Evolutionary conservation across 2,888 invertebrate genomes (phyloP).

Genomic region (Hymenopus coronatus): DNA sequence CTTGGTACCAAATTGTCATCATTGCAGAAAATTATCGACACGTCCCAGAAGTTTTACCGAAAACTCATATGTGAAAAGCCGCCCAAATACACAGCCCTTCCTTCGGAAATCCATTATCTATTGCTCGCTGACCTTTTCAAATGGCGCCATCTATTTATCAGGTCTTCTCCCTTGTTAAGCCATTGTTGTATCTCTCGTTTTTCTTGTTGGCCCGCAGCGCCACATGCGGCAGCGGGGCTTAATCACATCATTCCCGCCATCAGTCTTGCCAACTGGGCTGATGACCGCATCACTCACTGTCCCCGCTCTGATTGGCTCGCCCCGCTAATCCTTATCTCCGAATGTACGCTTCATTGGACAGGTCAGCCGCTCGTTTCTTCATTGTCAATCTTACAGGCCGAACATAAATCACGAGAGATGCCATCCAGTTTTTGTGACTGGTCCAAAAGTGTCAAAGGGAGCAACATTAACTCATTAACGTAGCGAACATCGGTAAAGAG

Average conservation of each 20-base stretch:
- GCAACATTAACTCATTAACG: neutral
- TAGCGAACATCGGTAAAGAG: neutral
- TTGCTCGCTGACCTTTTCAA: neutral
- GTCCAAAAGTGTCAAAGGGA: neutral
- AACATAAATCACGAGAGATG: slow-evolving; percentile 5
- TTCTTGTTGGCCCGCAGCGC: neutral
- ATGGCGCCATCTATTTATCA: slow-evolving; percentile 7
- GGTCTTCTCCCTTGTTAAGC: neutral
- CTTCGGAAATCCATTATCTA: neutral
- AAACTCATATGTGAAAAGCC: neutral
- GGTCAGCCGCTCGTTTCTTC: slow-evolving; percentile 19
- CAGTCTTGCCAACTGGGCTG: slow-evolving; percentile 22
- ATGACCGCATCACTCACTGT: slow-evolving; percentile 31
- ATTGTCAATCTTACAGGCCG: slow-evolving; percentile 22
- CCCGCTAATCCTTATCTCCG: slow-evolving; percentile 24
- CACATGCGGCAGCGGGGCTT: neutral
- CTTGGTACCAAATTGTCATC: no score
- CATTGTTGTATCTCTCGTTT: neutral
- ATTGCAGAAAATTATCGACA: neutral
- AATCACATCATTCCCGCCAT: slow-evolving; percentile 20
- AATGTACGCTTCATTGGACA: slow-evolving; percentile 25
- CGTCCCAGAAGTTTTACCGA: neutral
- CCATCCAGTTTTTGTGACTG: neutral
- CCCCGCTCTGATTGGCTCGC: slow-evolving; percentile 25
- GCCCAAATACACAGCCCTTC: neutral